These are phyloP conservation scores for Sphyrna mokarran DNA, from an alignment of 2,113 vertebrate genomes.

Conservation along the genomic window DNA sequence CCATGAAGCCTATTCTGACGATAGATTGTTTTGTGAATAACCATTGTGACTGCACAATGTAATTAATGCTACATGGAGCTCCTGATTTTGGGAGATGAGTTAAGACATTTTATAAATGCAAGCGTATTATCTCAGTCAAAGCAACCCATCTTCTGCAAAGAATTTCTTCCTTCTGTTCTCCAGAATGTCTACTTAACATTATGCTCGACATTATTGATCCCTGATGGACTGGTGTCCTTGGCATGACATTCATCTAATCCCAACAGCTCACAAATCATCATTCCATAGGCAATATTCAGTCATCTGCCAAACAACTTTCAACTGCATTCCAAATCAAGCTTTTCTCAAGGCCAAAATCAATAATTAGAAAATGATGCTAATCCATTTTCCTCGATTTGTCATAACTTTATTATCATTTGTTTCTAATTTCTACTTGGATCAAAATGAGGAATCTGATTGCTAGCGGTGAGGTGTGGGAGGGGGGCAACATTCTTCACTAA, in stretches of 20 bases:
- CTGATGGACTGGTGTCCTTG: neutral
- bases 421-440: neutral
- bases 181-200: neutral
- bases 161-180: neutral
- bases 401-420: neutral
- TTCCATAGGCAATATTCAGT: neutral
- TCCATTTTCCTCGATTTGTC: neutral
- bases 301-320: neutral
- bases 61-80: neutral
- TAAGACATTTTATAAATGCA: neutral
- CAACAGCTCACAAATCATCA: neutral
- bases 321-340: neutral
- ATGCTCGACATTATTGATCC: neutral
- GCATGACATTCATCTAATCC: neutral
- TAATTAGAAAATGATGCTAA: neutral
- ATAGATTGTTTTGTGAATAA: neutral
- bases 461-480: neutral
- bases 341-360: neutral
- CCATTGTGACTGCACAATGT: neutral
- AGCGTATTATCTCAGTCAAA: neutral
- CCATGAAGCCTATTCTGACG: neutral
- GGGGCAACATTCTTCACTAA: neutral
- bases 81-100: neutral
- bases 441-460: neutral
- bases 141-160: neutral